A percentile compares a stretch with the other conserved stretches of the same genome.
phyloP scores from a whole-genome alignment of 53 echinoderm and acorn worm genomes.

The Antedon mediterranea region DNA sequence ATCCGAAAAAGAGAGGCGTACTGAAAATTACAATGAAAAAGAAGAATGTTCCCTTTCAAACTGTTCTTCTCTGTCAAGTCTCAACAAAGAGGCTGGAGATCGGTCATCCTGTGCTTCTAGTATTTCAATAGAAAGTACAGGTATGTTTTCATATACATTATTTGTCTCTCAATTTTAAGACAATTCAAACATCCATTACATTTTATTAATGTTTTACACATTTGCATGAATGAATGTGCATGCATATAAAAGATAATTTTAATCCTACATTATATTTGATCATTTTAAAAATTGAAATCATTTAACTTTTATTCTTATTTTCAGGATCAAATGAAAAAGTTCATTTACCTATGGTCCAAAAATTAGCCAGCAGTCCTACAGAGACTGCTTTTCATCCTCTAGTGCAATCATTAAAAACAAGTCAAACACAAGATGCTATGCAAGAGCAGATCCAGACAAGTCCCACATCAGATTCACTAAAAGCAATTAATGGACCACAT shows the following conservation, averaged over 20 bases:
- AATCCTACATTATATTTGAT: no score
- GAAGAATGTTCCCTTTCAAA: slow-evolving; percentile 1
- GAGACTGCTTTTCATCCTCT: background rate
- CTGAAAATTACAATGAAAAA: background rate
- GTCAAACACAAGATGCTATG: background rate
- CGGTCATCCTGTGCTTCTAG: slow-evolving; percentile 1
- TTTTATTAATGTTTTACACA: no score
- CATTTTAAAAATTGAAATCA: no score
- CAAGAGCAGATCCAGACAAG: background rate
- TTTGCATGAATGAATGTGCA: no score
- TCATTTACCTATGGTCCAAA: background rate
- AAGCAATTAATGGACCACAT: slow-evolving; percentile 9
- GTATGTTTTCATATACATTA: background rate
- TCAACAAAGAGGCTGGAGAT: background rate
- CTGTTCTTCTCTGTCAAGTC: background rate
- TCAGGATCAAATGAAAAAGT: background rate
- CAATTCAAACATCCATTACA: no score
- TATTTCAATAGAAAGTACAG: slow-evolving; percentile 6
- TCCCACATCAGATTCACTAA: background rate
- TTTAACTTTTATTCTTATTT: no score
- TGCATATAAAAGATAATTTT: no score
- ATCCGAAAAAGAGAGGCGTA: background rate
- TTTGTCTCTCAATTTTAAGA: no score
- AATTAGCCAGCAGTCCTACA: background rate
- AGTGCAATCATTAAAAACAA: background rate